Conservation (phyloP, 2,113 vertebrate genomes). For the Sialia sialis region DNA sequence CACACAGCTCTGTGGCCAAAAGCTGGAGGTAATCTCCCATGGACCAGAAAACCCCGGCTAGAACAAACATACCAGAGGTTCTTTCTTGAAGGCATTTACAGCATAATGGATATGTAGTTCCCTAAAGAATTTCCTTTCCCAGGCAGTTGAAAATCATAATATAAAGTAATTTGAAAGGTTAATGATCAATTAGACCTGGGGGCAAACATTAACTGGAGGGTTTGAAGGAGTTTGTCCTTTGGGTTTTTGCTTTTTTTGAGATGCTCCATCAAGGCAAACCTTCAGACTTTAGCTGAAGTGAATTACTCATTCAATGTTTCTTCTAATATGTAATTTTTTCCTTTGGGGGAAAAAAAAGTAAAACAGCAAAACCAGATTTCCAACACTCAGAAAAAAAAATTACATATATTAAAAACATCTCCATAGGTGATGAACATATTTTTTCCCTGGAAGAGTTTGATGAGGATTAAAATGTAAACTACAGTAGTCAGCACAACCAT, state of each 20-base stretch:
- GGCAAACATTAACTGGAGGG: background rate
- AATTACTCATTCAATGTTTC: background rate
- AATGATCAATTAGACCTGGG: background rate
- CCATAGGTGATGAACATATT: background rate
- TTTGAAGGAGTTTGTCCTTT: background rate
- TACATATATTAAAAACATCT: background rate
- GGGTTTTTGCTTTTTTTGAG: background rate
- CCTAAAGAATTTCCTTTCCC: background rate
- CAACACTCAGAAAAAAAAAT: background rate
- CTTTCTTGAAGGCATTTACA: background rate
- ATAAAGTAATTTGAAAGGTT: background rate
- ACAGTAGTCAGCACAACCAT: background rate
- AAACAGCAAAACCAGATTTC: background rate
- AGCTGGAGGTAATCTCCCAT: background rate
- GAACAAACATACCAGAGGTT: background rate
- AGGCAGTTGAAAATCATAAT: background rate
- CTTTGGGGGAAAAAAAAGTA: rapidly evolving
- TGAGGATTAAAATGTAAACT: background rate
- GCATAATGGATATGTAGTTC: background rate
- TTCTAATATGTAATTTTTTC: background rate
- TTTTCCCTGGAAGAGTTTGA: background rate
- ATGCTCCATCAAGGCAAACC: background rate
- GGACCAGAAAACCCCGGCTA: background rate
- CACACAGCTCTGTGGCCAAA: background rate
- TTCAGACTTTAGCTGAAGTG: background rate